phyloP scores from a whole-genome alignment of 2,113 vertebrate species.

The Dicrurus megarhynchus region DNA sequence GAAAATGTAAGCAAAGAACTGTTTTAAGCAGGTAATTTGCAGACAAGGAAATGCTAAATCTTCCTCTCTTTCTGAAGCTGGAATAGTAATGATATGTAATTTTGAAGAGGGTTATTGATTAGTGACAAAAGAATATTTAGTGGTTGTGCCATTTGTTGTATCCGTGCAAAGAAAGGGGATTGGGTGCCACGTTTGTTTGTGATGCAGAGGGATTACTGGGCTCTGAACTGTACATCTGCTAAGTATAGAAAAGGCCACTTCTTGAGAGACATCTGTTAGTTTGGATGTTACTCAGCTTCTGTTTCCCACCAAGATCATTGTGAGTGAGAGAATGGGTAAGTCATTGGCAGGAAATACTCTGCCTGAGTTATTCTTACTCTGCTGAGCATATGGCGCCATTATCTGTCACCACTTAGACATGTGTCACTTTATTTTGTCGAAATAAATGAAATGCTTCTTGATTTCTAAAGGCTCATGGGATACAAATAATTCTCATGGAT shows the following conservation, averaged over 20 bases:
- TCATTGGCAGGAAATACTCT: not conserved
- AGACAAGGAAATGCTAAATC: not conserved
- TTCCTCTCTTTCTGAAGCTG: not conserved
- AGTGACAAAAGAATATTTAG: not conserved
- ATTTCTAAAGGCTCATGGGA: not conserved
- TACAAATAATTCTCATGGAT: not conserved
- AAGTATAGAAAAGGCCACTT: not conserved
- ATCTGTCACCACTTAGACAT: not conserved
- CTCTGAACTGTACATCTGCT: not conserved
- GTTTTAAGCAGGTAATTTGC: not conserved
- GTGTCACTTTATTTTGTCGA: not conserved
- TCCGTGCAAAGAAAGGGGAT: not conserved
- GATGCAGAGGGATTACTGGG: not conserved
- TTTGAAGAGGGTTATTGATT: not conserved
- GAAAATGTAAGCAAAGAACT: not conserved
- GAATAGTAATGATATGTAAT: not conserved
- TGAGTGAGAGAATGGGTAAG: not conserved
- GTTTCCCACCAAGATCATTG: not conserved
- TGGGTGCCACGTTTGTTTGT: not conserved
- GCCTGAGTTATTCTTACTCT: not conserved
- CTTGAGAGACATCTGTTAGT: constrained; percentile 7
- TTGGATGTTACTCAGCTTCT: not conserved
- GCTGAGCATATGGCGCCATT: not conserved
- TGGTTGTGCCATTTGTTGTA: not conserved
- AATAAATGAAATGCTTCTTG: not conserved